Evolutionary conservation across 2,888 invertebrate species (phyloP).

Genomic region (Yponomeuta cagnagella): DNA sequence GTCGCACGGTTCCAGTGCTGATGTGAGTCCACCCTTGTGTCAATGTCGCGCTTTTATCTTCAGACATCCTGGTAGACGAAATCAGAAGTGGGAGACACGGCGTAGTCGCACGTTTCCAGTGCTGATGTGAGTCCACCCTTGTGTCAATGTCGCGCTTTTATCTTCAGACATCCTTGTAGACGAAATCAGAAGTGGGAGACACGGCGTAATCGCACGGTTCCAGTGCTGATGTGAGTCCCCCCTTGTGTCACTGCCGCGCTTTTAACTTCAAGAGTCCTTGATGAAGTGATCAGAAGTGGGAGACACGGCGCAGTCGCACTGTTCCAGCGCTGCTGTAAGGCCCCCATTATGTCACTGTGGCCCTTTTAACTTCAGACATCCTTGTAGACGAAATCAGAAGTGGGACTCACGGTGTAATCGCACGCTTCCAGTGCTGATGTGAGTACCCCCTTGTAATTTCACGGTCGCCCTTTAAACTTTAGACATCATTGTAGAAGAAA

Average conservation of each 20-base stretch:
- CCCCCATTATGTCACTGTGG: not conserved
- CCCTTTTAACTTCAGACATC: not conserved
- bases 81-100: too few relatives aligned
- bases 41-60: too few relatives aligned
- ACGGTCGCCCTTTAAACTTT: not conserved
- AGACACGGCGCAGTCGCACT: slow-evolving; percentile 61
- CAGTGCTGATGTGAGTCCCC: slow-evolving; percentile 78
- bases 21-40: too few relatives aligned
- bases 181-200: slow-evolving; percentile 55
- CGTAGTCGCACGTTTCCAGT: too few relatives aligned
- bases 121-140: slow-evolving; percentile 63
- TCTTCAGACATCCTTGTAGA: too few relatives aligned
- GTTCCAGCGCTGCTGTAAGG: slow-evolving; percentile 78
- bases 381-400: too few relatives aligned
- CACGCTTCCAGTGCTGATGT: slow-evolving; percentile 77
- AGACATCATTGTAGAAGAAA: too few relatives aligned
- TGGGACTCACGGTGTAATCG: slow-evolving; percentile 80
- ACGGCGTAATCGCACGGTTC: slow-evolving; percentile 76
- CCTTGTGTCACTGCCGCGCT: not conserved
- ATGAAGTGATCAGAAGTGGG: too few relatives aligned
- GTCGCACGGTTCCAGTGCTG: too few relatives aligned
- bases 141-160: not conserved
- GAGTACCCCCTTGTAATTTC: slow-evolving; percentile 36
- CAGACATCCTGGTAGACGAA: too few relatives aligned
- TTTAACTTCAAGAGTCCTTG: not conserved